phyloP scores from a whole-genome alignment of 2,888 invertebrate species.

The Diploptera punctata region DNA sequence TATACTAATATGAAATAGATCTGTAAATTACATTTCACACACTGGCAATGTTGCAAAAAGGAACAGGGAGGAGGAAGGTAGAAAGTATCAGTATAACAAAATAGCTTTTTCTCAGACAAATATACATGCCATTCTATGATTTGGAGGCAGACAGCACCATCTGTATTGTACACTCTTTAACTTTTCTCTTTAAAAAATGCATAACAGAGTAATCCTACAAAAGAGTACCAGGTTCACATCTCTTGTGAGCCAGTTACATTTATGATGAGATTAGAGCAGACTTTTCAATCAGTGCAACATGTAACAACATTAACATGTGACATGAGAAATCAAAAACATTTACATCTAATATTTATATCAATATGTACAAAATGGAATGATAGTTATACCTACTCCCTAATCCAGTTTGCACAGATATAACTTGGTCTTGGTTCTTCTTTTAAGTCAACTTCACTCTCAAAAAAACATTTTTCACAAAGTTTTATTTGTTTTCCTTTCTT shows the following conservation, averaged over 20 bases:
- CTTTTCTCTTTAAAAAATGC: neutral
- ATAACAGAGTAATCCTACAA: neutral
- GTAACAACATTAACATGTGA: neutral
- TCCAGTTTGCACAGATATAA: neutral
- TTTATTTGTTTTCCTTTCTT: no score
- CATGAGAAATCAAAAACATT: neutral
- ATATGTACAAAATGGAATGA: constrained; percentile 11
- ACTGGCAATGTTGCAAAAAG: no score
- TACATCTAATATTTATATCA: neutral
- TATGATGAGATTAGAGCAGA: no score
- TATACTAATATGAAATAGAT: no score
- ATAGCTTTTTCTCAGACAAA: constrained; percentile 30
- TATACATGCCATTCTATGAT: constrained; percentile 22
- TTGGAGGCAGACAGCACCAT: neutral
- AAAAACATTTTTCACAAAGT: no score
- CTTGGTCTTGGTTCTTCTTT: neutral
- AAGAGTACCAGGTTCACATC: no score
- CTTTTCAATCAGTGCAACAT: neutral
- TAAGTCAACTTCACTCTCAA: no score
- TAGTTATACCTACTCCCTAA: neutral
- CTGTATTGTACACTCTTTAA: neutral
- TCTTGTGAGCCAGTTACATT: no score
- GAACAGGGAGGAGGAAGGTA: constrained; percentile 8
- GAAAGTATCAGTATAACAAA: constrained; percentile 33
- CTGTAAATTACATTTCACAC: no score